Conservation (phyloP, 2,888 invertebrate genomes). For the Watsonalla binaria region DNA sequence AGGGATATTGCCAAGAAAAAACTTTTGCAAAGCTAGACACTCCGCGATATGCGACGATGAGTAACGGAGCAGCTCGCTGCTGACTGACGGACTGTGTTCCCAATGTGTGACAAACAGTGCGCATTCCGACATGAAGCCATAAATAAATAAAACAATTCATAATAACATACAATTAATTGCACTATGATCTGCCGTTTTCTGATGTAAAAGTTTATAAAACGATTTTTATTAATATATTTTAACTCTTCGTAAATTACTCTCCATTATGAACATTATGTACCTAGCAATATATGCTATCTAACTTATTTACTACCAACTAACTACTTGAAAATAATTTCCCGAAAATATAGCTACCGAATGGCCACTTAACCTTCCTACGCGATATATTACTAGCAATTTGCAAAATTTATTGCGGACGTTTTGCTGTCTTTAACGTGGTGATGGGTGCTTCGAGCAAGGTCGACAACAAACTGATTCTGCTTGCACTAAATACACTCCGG, state of each 20-base stretch:
- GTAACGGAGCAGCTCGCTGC: conserved; percentile 24
- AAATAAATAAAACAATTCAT: not conserved
- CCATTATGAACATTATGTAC: no score
- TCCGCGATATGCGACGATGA: conserved; percentile 30
- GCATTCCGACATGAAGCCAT: conserved; percentile 1
- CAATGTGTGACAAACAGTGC: conserved; percentile 30
- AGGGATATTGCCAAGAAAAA: conserved; percentile 64
- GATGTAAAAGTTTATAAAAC: no score
- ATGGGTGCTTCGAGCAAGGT: not conserved
- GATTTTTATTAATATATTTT: no score
- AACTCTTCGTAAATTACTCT: no score
- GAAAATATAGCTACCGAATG: not conserved
- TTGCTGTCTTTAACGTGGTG: not conserved
- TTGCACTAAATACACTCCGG: not conserved
- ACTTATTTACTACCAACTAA: not conserved
- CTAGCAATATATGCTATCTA: no score
- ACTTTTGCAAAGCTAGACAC: conserved; percentile 25
- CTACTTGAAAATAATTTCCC: not conserved
- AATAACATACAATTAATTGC: not conserved
- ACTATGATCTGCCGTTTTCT: no score
- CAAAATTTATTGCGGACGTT: not conserved
- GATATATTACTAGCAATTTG: no score
- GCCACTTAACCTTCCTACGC: not conserved
- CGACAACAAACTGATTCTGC: not conserved
- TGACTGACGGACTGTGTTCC: conserved; percentile 34